These are phyloP conservation scores for Prunella strophiata DNA, from an alignment of 2,797 vertebrate genomes.

Conservation along the genomic window DNA sequence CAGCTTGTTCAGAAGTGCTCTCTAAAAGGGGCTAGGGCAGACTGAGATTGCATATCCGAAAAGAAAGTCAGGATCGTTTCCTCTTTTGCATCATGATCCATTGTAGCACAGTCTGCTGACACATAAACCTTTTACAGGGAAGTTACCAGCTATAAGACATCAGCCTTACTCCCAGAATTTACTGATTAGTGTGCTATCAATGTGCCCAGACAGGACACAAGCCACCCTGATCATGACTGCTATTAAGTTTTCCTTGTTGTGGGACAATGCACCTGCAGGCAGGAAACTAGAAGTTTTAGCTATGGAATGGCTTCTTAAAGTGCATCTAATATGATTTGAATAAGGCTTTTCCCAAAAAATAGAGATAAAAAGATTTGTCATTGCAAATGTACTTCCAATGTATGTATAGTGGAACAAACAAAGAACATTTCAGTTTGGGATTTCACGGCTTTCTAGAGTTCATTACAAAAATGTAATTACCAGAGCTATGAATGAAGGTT, in stretches of 20 bases:
- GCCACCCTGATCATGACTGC: fast-evolving
- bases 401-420: fast-evolving
- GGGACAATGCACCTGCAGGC: neutral
- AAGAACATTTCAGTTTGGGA: neutral
- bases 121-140: neutral
- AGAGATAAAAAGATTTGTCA: neutral
- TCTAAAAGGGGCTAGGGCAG: neutral
- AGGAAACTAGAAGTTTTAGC: neutral
- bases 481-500: neutral
- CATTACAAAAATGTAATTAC: neutral
- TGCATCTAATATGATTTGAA: neutral
- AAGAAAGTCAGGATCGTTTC: neutral
- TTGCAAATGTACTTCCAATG: neutral
- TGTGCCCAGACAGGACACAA: neutral
- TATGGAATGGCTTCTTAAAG: neutral
- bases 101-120: fast-evolving
- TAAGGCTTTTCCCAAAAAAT: neutral
- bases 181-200: neutral
- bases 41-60: fast-evolving
- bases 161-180: neutral
- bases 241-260: neutral
- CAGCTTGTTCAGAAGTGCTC: neutral
- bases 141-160: neutral
- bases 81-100: fast-evolving
- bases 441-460: neutral